Evolutionary conservation across 2,888 invertebrate genomes (phyloP), one percentile per base, ranked within the genome.

Genomic region (Lordiphosa fenestrarum): DNA sequence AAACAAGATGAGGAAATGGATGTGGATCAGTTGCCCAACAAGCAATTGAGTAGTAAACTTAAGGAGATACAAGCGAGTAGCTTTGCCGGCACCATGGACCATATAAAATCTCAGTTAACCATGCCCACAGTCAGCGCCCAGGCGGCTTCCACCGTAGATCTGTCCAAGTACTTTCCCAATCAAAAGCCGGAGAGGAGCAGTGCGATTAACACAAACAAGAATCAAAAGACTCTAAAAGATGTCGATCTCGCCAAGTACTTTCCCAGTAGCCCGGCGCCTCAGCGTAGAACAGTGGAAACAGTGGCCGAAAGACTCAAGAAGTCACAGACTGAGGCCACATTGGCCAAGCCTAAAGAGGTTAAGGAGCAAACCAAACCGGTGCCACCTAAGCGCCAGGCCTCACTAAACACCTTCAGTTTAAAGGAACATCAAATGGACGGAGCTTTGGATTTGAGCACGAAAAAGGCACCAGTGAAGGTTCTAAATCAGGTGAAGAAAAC

Each of bases 241-340:
- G 87, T 89, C 2, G 88, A 90, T 72, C 68, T 90, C n/a, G 81
- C 87, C 9, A 89, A 89, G 62, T 90, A 90, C 54, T 90, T 90
- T 69, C 87, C 89, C 4, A 83, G 78, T 33, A 89, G 88, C 63
- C 89, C 89, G 0, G 84, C 72, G n/a, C 82, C 86, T 0, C 86
- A 88, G 50, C 81, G 86, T 60, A 85, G 87, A 21, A 67, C 77
- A 0, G 86, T 88, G 0, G 81, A 81, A 23, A 88, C 87, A 2
- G 86, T 88, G 15, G 82, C 88, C 1, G 86, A 89, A 50, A 71
- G 83, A 19, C 57, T 88, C 6, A 87, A 85, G 49, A 86, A 82
- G 44, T 85, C 86, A 0, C 84, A 87, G 66, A 86, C 86, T 1
- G 86, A 86, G 21, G 81, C 82, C 4, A 42, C 58, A 2, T 38